These are phyloP conservation scores for Muricea muricata DNA, from an alignment of 92 coral and sea anemone genomes.

Conservation along the genomic window DNA sequence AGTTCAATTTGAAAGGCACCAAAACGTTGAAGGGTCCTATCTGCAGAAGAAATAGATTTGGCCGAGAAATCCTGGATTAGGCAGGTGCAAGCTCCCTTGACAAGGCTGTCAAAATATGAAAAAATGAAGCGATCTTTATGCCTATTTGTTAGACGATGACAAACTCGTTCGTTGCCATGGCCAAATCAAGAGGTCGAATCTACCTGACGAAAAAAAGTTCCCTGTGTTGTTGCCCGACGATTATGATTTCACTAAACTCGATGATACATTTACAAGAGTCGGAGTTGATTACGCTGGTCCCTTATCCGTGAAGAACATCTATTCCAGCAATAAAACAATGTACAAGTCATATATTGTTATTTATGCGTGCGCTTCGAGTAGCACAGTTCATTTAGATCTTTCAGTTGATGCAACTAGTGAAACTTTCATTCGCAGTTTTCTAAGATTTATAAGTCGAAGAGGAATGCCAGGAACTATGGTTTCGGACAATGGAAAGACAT, in stretches of 20 bases:
- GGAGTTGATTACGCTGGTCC: no score
- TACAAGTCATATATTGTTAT: neutral
- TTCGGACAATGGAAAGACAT: slow-evolving; percentile 50
- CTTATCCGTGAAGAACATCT: no score
- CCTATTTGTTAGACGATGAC: no score
- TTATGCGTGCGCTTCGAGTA: neutral
- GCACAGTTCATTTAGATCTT: neutral
- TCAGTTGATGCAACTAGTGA: slow-evolving; percentile 16
- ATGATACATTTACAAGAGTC: no score
- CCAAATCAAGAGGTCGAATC: neutral
- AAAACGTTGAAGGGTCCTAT: neutral
- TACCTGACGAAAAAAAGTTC: neutral
- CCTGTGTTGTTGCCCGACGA: no score
- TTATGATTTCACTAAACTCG: neutral
- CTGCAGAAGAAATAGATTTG: neutral
- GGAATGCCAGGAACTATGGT: slow-evolving; percentile 42
- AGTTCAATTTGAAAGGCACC: neutral
- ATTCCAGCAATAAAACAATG: no score
- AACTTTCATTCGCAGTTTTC: slow-evolving; percentile 45
- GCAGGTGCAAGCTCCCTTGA: neutral
- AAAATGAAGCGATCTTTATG: neutral
- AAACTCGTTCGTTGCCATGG: neutral
- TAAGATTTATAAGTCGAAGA: slow-evolving; percentile 49
- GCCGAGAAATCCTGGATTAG: neutral
- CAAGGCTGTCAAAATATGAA: neutral